These are phyloP conservation scores for Lysandra bellargus DNA, from an alignment of 2,888 invertebrate species.

Conservation along the genomic window DNA sequence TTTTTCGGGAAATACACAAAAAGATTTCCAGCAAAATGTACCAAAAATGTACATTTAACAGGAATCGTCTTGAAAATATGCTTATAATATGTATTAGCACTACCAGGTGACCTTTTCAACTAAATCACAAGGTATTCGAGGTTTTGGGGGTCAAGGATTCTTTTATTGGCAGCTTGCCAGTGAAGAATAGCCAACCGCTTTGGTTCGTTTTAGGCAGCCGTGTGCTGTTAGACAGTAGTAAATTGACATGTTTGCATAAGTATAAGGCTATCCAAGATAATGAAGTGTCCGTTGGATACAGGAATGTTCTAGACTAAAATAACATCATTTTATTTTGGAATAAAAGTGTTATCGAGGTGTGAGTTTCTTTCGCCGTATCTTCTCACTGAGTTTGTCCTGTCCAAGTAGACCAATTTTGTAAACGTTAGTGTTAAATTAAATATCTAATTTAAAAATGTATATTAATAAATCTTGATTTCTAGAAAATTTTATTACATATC, in stretches of 20 bases:
- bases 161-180: conserved; percentile 26
- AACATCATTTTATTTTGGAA: not conserved
- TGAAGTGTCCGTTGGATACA: conserved; percentile 21
- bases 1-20: not conserved
- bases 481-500: no score
- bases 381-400: not conserved
- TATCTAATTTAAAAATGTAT: no score
- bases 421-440: no score
- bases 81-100: conserved; percentile 4
- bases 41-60: not conserved
- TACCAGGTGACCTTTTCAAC: conserved; percentile 15
- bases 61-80: no score
- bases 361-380: not conserved
- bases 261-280: conserved; percentile 12
- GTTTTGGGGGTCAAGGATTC: conserved; percentile 22
- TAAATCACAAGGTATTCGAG: conserved; percentile 19
- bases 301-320: not conserved
- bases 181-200: conserved; percentile 25
- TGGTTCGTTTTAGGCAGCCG: conserved; percentile 15
- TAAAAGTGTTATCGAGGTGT: not conserved
- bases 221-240: conserved; percentile 18
- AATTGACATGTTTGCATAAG: conserved; percentile 31
- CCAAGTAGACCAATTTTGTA: no score
- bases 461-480: no score
- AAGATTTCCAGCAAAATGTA: not conserved